phyloP scores from a whole-genome alignment of 2,888 invertebrate species.

The Brachynemurus nebulosus region DNA sequence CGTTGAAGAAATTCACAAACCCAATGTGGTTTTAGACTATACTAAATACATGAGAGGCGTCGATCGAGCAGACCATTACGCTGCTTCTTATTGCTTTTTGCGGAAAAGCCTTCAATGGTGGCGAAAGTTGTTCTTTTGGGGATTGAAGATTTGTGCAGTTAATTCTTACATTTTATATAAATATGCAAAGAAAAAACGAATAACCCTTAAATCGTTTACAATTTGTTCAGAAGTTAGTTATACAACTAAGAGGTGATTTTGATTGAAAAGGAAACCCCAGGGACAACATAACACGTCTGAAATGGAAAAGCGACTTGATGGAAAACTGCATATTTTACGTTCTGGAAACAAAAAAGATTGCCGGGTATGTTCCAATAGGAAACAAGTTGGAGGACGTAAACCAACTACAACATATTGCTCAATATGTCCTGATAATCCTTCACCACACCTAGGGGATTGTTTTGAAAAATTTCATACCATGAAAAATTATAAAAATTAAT shows the following conservation, averaged over 20 bases:
- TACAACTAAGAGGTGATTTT: background rate
- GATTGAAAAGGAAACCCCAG: background rate
- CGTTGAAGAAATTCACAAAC: constrained; percentile 13
- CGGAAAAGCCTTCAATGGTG: constrained; percentile 21
- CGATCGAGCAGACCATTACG: constrained; percentile 19
- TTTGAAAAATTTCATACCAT: background rate
- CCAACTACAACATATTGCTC: background rate
- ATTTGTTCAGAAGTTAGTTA: background rate
- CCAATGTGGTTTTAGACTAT: constrained; percentile 15
- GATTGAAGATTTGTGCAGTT: constrained; percentile 16
- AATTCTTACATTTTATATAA: constrained; percentile 19
- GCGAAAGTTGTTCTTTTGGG: constrained; percentile 21
- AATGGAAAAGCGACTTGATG: background rate
- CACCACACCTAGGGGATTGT: background rate
- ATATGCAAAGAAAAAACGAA: background rate
- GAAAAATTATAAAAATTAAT: background rate
- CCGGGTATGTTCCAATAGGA: background rate
- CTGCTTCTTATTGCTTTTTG: constrained; percentile 19
- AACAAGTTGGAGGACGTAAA: background rate
- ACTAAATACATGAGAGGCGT: constrained; percentile 19
- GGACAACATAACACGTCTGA: background rate
- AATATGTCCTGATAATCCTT: background rate
- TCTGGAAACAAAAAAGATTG: background rate
- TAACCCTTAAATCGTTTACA: background rate
- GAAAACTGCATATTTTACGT: background rate